Conservation (phyloP, 2,888 invertebrate species). For the Serrognathus titanus region DNA sequence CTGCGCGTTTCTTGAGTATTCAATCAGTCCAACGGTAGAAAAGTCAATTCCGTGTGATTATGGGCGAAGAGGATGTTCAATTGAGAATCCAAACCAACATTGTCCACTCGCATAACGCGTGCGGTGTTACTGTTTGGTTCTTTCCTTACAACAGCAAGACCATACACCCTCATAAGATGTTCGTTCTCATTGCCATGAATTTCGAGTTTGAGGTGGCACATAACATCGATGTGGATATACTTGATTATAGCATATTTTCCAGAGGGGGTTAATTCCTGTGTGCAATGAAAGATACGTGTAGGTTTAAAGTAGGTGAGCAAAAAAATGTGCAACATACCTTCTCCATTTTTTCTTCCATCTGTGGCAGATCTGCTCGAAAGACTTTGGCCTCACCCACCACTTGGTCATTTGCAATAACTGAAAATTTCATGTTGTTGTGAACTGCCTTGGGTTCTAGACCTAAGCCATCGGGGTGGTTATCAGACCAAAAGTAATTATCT, state of each 20-base stretch:
- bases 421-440: constrained; percentile 63
- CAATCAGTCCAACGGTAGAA: constrained; percentile 52
- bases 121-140: constrained; percentile 57
- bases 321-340: constrained; percentile 43
- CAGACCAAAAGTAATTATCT: constrained; percentile 74
- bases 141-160: constrained; percentile 62
- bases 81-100: constrained; percentile 67
- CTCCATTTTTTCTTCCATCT: constrained; percentile 62
- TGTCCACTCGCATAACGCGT: constrained; percentile 58
- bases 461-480: constrained; percentile 69
- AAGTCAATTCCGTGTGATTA: constrained; percentile 63
- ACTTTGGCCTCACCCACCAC: constrained; percentile 64
- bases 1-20: too few relatives aligned
- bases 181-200: constrained; percentile 58
- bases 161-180: constrained; percentile 65
- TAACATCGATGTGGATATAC: constrained; percentile 65
- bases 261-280: constrained; percentile 40
- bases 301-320: too few relatives aligned
- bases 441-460: constrained; percentile 67
- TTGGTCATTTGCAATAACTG: constrained; percentile 57
- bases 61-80: constrained; percentile 63
- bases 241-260: constrained; percentile 57
- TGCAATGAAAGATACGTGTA: constrained; percentile 12
- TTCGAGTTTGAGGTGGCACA: constrained; percentile 62
- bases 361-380: constrained; percentile 65